Conservation (phyloP, 2,113 vertebrate genomes). For the Illadopsis cleaveri region DNA sequence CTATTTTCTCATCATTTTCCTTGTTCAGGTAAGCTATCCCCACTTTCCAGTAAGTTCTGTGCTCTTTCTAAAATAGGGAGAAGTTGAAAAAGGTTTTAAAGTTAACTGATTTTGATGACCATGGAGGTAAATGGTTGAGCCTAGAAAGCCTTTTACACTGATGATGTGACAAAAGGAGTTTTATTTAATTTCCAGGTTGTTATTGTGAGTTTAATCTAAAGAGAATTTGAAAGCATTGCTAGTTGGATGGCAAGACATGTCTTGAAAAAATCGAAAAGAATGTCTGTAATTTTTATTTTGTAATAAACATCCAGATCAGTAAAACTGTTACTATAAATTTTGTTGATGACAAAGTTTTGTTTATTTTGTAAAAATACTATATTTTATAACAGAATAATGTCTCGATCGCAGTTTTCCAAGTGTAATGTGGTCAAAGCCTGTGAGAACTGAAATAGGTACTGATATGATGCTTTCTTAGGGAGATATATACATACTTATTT, state of each 20-base stretch:
- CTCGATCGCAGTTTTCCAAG: neutral
- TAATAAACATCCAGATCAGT: neutral
- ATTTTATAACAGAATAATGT: neutral
- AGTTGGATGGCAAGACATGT: neutral
- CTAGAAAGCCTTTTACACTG: neutral
- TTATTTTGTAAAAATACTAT: neutral
- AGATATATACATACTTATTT: neutral
- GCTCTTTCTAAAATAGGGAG: neutral
- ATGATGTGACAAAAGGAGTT: neutral
- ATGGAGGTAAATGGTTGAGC: neutral
- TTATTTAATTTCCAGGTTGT: neutral
- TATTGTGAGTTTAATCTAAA: neutral
- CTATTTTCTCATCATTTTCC: conserved; percentile 98
- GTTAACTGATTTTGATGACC: neutral
- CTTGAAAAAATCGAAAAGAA: neutral
- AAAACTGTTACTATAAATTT: neutral
- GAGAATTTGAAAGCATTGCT: neutral
- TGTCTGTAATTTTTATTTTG: neutral
- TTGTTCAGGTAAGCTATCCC: conserved; percentile 89
- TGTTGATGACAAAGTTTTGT: neutral
- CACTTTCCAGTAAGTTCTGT: neutral
- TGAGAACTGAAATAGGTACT: neutral
- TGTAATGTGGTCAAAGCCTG: neutral
- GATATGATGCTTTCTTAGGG: neutral
- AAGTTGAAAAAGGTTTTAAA: neutral